Percentiles rank a stretch among this genome's conserved stretches.
phyloP scores from a whole-genome alignment of 1,140 invertebrate genomes.

The Copidosoma floridanum region DNA sequence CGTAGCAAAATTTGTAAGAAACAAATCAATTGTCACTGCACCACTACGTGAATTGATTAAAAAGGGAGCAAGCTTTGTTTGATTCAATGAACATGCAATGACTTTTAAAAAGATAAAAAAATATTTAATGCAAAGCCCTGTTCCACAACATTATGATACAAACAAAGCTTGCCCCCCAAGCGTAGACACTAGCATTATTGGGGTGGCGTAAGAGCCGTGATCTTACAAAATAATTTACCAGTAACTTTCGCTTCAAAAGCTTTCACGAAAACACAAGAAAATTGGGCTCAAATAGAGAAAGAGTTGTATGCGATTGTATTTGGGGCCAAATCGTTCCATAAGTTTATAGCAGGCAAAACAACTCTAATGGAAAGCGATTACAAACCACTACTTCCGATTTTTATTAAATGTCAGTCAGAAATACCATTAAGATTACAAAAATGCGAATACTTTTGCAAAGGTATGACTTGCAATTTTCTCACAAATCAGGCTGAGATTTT shows the following conservation, averaged over 20 bases:
- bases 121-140: too few relatives aligned
- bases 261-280: constrained; percentile 29
- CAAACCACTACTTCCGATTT: constrained; percentile 41
- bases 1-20: too few relatives aligned
- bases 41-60: too few relatives aligned
- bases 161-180: too few relatives aligned
- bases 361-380: constrained; percentile 46
- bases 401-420: constrained; percentile 43
- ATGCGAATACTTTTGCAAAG: constrained; percentile 38
- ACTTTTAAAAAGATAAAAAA: too few relatives aligned
- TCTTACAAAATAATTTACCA: constrained; percentile 33
- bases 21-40: too few relatives aligned
- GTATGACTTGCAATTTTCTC: constrained; percentile 42
- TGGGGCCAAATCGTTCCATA: constrained; percentile 39
- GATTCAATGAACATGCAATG: too few relatives aligned
- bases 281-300: constrained; percentile 50
- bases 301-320: constrained; percentile 46
- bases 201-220: constrained; percentile 31
- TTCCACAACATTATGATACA: too few relatives aligned
- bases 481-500: constrained; percentile 37
- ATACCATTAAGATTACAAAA: constrained; percentile 41
- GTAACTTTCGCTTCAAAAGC: constrained; percentile 41
- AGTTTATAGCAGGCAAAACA: constrained; percentile 34
- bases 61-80: too few relatives aligned
- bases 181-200: constrained; percentile 18